These are phyloP conservation scores for Acridotheres tristis DNA, from an alignment of 2,797 vertebrate genomes.

Conservation along the genomic window DNA sequence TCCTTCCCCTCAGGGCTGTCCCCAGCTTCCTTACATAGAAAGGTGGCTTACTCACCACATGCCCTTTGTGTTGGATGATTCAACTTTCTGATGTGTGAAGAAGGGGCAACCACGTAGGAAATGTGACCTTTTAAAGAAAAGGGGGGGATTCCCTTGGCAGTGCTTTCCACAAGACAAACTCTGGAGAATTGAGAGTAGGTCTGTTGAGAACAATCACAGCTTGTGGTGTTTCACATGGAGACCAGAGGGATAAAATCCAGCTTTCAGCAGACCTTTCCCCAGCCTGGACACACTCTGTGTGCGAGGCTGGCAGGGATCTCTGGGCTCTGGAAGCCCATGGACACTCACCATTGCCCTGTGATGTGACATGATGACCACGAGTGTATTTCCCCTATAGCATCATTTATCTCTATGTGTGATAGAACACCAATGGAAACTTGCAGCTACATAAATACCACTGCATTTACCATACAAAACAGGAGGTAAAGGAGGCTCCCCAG, in stretches of 20 bases:
- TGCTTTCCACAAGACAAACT: not conserved
- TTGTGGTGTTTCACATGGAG: not conserved
- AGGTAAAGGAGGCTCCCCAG: not conserved
- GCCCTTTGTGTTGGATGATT: constrained; percentile 20
- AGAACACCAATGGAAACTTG: not conserved
- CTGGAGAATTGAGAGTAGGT: rapidly evolving
- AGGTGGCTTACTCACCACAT: constrained; percentile 27
- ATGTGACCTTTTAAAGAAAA: not conserved
- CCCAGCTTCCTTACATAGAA: constrained; percentile 42
- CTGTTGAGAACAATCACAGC: not conserved
- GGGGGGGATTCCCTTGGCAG: constrained; percentile 1
- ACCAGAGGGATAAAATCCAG: not conserved
- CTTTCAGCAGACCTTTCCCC: not conserved
- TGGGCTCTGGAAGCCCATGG: not conserved
- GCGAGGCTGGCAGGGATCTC: not conserved
- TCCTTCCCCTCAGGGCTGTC: constrained; percentile 38
- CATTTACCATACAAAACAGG: not conserved
- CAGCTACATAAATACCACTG: not conserved
- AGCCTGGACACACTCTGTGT: rapidly evolving
- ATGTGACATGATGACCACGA: not conserved
- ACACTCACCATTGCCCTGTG: not conserved
- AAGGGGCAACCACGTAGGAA: constrained; percentile 55
- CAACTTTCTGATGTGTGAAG: constrained; percentile 51
- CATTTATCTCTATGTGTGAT: rapidly evolving
- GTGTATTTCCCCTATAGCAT: not conserved